phyloP scores from a whole-genome alignment of 2,797 vertebrate species.

The Pangasius djambal region DNA sequence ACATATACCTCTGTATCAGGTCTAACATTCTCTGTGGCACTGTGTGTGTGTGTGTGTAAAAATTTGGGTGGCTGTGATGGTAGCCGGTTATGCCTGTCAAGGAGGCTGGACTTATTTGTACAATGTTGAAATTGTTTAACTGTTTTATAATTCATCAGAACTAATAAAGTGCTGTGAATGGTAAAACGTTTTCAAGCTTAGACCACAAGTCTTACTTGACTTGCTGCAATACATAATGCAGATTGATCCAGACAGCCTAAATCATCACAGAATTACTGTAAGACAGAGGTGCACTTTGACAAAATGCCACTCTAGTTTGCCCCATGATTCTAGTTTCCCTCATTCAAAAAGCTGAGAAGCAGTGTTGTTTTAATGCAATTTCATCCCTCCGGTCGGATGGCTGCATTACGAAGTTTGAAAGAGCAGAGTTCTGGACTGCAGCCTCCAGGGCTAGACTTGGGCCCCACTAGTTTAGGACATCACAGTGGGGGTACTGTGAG shows the following conservation, averaged over 20 bases:
- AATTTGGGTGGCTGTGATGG: background rate
- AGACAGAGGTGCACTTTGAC: background rate
- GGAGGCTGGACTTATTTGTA: background rate
- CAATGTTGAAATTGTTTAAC: background rate
- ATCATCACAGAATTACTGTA: background rate
- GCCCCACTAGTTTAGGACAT: background rate
- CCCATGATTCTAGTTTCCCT: background rate
- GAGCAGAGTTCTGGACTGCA: background rate
- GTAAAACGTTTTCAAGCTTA: background rate
- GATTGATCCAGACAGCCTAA: background rate
- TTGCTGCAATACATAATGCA: background rate
- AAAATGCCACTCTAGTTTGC: background rate
- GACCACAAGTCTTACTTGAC: background rate
- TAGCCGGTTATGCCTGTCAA: background rate
- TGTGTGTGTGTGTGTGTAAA: background rate
- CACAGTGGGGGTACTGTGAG: constrained; percentile 9
- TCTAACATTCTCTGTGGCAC: background rate
- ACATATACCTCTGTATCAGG: background rate
- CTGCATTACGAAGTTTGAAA: constrained; percentile 1
- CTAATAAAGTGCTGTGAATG: background rate
- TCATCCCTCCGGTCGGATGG: background rate
- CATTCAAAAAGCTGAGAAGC: background rate
- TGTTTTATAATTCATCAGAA: background rate
- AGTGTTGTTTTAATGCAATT: background rate
- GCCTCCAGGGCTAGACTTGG: background rate